These are phyloP conservation scores for Meloidogyne chitwoodi DNA, from an alignment of 1,140 invertebrate genomes.

Conservation along the genomic window DNA sequence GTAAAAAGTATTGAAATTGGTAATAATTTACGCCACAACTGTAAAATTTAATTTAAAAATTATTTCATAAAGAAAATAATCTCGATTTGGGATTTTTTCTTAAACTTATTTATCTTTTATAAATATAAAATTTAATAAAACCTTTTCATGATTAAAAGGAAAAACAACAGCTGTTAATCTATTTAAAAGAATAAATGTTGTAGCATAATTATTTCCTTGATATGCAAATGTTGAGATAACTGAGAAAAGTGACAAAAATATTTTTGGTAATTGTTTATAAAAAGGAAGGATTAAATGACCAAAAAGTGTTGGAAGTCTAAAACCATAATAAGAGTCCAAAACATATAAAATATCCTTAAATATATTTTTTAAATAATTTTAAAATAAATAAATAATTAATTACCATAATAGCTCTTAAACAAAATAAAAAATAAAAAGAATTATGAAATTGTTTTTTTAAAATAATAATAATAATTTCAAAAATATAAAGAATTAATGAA, in stretches of 20 bases:
- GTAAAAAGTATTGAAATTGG: background rate
- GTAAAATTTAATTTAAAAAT: too few species aligned
- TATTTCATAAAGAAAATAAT: too few species aligned
- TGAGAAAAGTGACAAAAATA: background rate
- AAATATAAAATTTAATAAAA: background rate
- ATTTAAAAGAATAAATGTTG: background rate
- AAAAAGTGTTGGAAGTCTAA: background rate
- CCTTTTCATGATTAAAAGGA: background rate
- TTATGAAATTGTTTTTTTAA: background rate
- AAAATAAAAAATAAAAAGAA: background rate
- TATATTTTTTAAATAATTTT: background rate
- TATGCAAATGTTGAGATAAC: background rate
- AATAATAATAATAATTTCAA: background rate
- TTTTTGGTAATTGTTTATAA: background rate
- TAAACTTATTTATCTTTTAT: too few species aligned
- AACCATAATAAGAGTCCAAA: background rate
- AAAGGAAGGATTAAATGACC: background rate
- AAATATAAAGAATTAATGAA: background rate
- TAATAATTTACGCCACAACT: slow-evolving; percentile 1
- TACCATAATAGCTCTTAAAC: background rate
- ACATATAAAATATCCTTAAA: background rate
- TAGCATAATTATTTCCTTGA: background rate
- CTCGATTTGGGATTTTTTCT: too few species aligned
- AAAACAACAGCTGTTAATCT: background rate
- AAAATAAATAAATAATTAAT: background rate